These are phyloP conservation scores for Psittacus erithacus DNA, from an alignment of 2,113 vertebrate genomes.

Conservation along the genomic window DNA sequence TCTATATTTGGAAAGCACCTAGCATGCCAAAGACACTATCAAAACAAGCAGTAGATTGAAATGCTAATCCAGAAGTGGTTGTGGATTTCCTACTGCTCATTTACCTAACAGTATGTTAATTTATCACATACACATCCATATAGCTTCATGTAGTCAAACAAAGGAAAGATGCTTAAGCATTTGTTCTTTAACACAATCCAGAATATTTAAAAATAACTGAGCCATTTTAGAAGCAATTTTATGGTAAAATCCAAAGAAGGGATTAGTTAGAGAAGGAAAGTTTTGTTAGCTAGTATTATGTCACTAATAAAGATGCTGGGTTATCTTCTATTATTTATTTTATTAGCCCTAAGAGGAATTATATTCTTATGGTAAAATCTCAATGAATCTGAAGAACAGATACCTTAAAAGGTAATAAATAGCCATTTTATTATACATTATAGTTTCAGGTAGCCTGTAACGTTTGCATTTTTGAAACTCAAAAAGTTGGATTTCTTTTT, in stretches of 20 bases:
- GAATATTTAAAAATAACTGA: not conserved
- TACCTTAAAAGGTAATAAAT: not conserved
- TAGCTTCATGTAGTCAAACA: not conserved
- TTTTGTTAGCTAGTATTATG: not conserved
- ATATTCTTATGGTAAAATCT: not conserved
- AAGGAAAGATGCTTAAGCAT: not conserved
- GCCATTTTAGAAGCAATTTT: not conserved
- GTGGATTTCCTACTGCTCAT: conserved; percentile 43
- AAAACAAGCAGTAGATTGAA: conserved; percentile 16
- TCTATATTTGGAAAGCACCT: conserved; percentile 48
- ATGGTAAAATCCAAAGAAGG: not conserved
- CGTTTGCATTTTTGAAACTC: not conserved
- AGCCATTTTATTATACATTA: conserved; percentile 24
- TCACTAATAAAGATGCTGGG: not conserved
- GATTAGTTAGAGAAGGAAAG: not conserved
- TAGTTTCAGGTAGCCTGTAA: not conserved
- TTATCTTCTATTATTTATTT: not conserved
- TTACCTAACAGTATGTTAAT: not conserved
- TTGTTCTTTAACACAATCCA: not conserved
- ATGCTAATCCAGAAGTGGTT: conserved; percentile 24
- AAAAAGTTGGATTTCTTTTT: not conserved
- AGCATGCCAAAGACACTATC: conserved; percentile 37
- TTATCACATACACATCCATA: not conserved
- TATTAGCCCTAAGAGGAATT: not conserved
- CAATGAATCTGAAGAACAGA: not conserved